Percentiles rank a stretch among this genome's conserved stretches.
These are phyloP conservation scores for Corvus cornix DNA, from an alignment of 2,113 vertebrate species.

Conservation along the genomic window DNA sequence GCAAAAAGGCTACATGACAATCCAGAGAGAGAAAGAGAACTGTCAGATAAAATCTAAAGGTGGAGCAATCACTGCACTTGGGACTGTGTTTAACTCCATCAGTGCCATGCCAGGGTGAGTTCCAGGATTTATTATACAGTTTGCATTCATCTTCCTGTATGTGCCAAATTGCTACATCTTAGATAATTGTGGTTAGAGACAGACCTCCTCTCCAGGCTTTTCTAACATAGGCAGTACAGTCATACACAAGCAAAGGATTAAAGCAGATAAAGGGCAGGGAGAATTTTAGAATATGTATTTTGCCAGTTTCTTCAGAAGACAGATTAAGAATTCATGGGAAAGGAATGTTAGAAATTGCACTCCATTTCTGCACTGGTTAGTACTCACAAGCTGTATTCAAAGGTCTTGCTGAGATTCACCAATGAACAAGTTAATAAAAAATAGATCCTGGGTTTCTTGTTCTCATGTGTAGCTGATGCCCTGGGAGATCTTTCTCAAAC, in stretches of 20 bases:
- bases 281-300: background rate
- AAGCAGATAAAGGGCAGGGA: background rate
- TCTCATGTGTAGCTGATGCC: background rate
- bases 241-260: background rate
- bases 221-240: background rate
- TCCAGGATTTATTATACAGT: background rate
- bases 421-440: constrained; percentile 10
- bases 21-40: constrained; percentile 35
- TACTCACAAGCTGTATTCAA: background rate
- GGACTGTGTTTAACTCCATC: constrained; percentile 9
- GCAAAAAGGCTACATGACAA: constrained; percentile 57
- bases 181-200: background rate
- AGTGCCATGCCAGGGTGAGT: background rate
- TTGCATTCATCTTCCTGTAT: background rate
- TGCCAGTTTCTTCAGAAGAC: background rate
- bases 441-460: background rate
- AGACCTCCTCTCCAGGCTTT: background rate
- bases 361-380: background rate
- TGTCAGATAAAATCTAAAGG: constrained; percentile 50
- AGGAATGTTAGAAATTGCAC: background rate
- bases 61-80: background rate
- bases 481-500: background rate
- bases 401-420: background rate
- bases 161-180: background rate
- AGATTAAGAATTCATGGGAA: constrained; percentile 9